These are phyloP conservation scores for Melieria crassipennis DNA, from an alignment of 2,888 invertebrate species.

Conservation along the genomic window DNA sequence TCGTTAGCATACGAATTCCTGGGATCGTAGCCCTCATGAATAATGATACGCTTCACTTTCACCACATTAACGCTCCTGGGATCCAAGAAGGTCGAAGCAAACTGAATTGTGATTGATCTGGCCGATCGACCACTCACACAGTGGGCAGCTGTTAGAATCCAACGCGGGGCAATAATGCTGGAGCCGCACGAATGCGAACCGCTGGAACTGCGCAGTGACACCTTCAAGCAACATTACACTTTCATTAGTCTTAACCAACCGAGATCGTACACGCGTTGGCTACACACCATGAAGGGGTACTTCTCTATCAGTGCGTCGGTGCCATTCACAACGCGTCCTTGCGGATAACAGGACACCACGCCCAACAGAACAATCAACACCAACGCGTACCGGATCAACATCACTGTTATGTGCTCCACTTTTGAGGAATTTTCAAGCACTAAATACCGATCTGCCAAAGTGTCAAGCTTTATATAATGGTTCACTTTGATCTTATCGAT, in stretches of 20 bases:
- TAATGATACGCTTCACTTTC: slow-evolving; percentile 52
- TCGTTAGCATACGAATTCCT: slow-evolving; percentile 60
- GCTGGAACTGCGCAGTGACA: slow-evolving; percentile 50
- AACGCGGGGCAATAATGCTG: slow-evolving; percentile 51
- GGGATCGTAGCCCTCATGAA: slow-evolving; percentile 57
- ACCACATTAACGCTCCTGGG: slow-evolving; percentile 50
- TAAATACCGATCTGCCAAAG: too few species aligned
- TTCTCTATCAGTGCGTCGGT: slow-evolving; percentile 50
- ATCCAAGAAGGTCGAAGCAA: slow-evolving; percentile 48
- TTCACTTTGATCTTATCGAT: too few species aligned
- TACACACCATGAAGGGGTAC: slow-evolving; percentile 58
- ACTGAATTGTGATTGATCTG: slow-evolving; percentile 49
- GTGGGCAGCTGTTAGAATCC: slow-evolving; percentile 58
- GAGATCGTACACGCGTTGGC: not conserved
- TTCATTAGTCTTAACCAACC: not conserved
- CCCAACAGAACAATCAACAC: slow-evolving; percentile 34
- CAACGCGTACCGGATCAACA: not conserved
- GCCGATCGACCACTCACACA: slow-evolving; percentile 46
- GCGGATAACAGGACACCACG: slow-evolving; percentile 41
- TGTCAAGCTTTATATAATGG: too few species aligned
- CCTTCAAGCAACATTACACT: slow-evolving; percentile 23
- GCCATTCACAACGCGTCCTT: slow-evolving; percentile 59
- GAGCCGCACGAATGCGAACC: slow-evolving; percentile 57
- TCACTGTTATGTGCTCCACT: not conserved
- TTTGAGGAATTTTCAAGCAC: not conserved